Base-by-base conservation (phyloP, 2,113 vertebrate species). In the Geococcyx californianus region DNA sequence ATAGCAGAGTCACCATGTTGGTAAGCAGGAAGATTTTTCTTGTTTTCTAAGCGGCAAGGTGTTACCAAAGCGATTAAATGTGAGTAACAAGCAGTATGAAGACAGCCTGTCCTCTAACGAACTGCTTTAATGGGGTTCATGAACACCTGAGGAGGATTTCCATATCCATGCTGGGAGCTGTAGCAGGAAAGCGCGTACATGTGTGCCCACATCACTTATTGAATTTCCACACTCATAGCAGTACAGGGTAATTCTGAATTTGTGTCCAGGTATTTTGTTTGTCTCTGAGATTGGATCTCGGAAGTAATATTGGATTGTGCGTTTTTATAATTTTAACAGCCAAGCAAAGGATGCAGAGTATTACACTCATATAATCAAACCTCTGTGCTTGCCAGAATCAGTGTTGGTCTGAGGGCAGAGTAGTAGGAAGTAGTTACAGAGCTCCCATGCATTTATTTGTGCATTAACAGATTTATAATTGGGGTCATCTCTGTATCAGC, bases 401-500 rank as follows among this genome's bases (percentile, higher is more conserved):
- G 13, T 47, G 34, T 69, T 80, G 73, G 29, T 58, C 60, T 67
- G 55, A 69, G 59, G 45, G 12, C 33, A 59, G 56, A 81, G 81
- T 55, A 45, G 55, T 38, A 45, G 42, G 84, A 89, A 84, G 34
- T 67, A 54, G 63, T 66, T 86, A 45, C 0, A 67, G 47, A 51
- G 16, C 67, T 93, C 64, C 33, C 18, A 18, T 45, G 18, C 15
- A 45, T 17, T 45, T 45, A 45, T 84, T 91, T 81, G 42, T 78
- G 73, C 77, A 75, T 91, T 91, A 93, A 75, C 77, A 78, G 73
- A 94, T 81, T 62, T 92, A 11, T 79, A 88, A 94, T 86, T 86
- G 80, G 49, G 87, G 66, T 94, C 77, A 87, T 76, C 20, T 79
- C 54, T 62, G 62, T 64, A 64, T 68, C 81, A 92, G 74, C 87